Evolutionary conservation across 2,797 vertebrate genomes (phyloP), one percentile per base, ranked within the genome.

Genomic region (Thamnophis elegans): DNA sequence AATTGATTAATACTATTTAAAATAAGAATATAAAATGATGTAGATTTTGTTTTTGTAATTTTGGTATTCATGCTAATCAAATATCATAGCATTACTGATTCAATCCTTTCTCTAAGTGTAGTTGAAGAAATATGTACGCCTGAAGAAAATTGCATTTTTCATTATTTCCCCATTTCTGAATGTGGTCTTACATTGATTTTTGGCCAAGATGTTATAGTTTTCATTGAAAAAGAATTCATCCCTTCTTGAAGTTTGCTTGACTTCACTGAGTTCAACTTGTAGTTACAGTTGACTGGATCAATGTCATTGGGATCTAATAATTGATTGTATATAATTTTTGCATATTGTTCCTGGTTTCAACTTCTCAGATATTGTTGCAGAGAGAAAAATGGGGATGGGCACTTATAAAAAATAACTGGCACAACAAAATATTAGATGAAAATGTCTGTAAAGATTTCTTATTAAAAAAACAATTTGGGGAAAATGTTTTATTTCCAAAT

Each of bases 41-140:
- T 82, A 42, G 0, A 59, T 2, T 86, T 92, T 92, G 0, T 89
- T 96, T 65, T 60, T 91, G 91, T 36, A 93, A 86, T 93, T 94
- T 13, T 56, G 60, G 82, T 91, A 0, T 91, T 89, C 89, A 25
- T 91, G 18, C 55, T 92, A 85, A 58, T 91, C 88, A 42, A 0
- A 0, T 51, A 51, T 91, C 22, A 87, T 55, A 94, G 26, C 9
- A 22, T 82, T 82, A 47, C 73, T 25, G 36, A 47, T 82, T 82
- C 36, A 82, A 82, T 82, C 73, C 9, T 82, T 82, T 82, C 32
- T 47, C 36, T 25, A 82, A 82, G 36, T 42, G 36, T 47, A 82
- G 3, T 47, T 82, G 59, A 36, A 59, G 3, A 93, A 95, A 92
- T 73, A 82, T 62, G 32, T 26, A 11, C 53, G 88, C 90, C 47